A percentile compares a stretch with the other conserved stretches of the same genome.
Evolutionary conservation across 2,113 vertebrate species (phyloP).

Genomic region (Cinclus mexicanus): DNA sequence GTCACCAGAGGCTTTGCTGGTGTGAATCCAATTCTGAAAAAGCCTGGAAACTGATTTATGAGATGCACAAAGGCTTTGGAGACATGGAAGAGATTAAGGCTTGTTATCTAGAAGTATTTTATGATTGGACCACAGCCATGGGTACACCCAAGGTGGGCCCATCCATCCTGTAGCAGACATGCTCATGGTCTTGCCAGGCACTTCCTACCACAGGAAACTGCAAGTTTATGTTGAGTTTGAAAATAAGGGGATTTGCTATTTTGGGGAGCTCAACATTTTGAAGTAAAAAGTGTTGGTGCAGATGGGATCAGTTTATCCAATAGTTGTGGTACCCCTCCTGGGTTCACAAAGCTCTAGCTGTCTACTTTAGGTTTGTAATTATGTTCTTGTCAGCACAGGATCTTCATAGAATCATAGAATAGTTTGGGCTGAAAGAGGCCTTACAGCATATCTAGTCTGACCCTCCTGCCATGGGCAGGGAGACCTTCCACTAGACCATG

Average conservation of each 20-base stretch:
- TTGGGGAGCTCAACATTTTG: background rate
- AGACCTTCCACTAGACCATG: background rate
- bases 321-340: background rate
- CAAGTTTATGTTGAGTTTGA: background rate
- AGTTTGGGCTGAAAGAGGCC: background rate
- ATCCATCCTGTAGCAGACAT: rapidly evolving
- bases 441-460: background rate
- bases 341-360: background rate
- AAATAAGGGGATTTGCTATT: background rate
- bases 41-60: background rate
- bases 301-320: background rate
- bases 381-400: background rate
- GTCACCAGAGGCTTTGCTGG: background rate
- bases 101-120: background rate
- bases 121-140: rapidly evolving
- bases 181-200: rapidly evolving
- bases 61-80: background rate
- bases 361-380: background rate
- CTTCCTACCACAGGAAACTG: background rate
- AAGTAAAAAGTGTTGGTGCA: background rate
- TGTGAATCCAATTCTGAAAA: background rate
- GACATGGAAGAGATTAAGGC: background rate
- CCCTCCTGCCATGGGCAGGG: background rate
- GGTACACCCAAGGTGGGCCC: no score
- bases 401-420: background rate